Percentiles rank a stretch among this genome's conserved stretches.
Evolutionary conservation across 2,888 invertebrate genomes (phyloP).

Genomic region (Epirrhoe tristata): DNA sequence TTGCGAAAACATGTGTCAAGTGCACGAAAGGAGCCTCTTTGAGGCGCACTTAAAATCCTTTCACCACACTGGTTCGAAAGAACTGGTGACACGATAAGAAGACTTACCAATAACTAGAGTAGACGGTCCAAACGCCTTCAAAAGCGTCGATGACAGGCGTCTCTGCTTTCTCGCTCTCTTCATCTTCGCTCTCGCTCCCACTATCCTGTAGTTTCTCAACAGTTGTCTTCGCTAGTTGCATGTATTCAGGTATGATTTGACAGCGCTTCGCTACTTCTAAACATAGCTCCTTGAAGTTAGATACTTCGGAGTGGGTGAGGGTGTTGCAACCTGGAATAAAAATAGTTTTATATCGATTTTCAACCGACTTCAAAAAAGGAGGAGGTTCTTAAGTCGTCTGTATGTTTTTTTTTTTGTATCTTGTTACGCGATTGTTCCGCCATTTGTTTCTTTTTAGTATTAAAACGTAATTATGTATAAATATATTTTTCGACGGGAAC

Average conservation of each 20-base stretch:
- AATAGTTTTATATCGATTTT: not conserved
- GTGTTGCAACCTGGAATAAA: slow-evolving; percentile 60
- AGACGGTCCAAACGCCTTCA: slow-evolving; percentile 73
- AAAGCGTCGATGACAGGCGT: slow-evolving; percentile 67
- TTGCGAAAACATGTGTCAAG: too few relatives aligned
- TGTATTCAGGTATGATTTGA: slow-evolving; percentile 79
- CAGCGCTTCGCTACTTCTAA: slow-evolving; percentile 72
- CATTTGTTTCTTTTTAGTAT: too few relatives aligned
- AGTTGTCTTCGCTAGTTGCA: slow-evolving; percentile 73
- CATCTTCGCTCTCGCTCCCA: slow-evolving; percentile 44
- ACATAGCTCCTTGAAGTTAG: slow-evolving; percentile 72
- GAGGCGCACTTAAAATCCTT: too few relatives aligned
- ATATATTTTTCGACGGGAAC: too few relatives aligned
- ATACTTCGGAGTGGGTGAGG: slow-evolving; percentile 66
- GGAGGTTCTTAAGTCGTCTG: too few relatives aligned
- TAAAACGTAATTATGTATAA: too few relatives aligned
- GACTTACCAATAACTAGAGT: slow-evolving; percentile 78
- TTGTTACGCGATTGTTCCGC: too few relatives aligned
- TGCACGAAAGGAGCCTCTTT: too few relatives aligned
- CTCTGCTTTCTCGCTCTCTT: slow-evolving; percentile 43
- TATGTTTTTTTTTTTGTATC: too few relatives aligned
- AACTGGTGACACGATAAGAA: too few relatives aligned
- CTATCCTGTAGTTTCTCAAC: slow-evolving; percentile 59
- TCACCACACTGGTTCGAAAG: too few relatives aligned
- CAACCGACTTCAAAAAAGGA: too few relatives aligned